phyloP scores from a whole-genome alignment of 1,140 invertebrate genomes.

The Sycophila sp. region DNA sequence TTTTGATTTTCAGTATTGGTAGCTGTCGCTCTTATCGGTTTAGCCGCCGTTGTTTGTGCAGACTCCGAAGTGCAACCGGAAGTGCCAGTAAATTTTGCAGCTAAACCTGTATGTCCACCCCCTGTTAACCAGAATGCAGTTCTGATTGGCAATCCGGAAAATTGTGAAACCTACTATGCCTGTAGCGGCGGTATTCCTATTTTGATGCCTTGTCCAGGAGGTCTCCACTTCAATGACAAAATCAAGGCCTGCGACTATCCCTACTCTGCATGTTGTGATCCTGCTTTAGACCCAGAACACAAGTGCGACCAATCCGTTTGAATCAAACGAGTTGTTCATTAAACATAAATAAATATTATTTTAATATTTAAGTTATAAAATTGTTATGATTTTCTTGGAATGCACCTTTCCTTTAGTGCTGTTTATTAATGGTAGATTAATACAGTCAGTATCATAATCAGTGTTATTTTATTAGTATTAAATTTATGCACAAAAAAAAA shows the following conservation, averaged over 20 bases:
- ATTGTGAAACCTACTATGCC: constrained; percentile 70
- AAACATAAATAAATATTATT: neutral
- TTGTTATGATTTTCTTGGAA: neutral
- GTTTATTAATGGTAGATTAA: too few species aligned
- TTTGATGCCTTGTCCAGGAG: constrained; percentile 64
- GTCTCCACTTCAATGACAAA: constrained; percentile 68
- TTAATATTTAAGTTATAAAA: neutral
- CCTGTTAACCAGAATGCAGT: constrained; percentile 46
- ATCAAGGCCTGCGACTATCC: constrained; percentile 69
- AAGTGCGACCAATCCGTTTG: neutral
- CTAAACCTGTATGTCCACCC: constrained; percentile 36
- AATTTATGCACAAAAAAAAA: too few species aligned
- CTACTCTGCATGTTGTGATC: neutral
- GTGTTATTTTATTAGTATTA: too few species aligned
- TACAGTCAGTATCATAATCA: too few species aligned
- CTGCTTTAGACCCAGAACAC: neutral
- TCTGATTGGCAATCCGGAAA: constrained; percentile 62
- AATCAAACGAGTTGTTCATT: too few species aligned
- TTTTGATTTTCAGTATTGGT: neutral
- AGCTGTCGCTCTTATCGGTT: neutral
- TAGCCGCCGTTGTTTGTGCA: neutral
- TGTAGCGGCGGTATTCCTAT: constrained; percentile 66
- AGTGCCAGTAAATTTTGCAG: neutral
- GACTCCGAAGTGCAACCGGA: too few species aligned
- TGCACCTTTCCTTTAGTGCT: too few species aligned